phyloP scores from a whole-genome alignment of 2,888 invertebrate species.

The Pheosia gnoma region DNA sequence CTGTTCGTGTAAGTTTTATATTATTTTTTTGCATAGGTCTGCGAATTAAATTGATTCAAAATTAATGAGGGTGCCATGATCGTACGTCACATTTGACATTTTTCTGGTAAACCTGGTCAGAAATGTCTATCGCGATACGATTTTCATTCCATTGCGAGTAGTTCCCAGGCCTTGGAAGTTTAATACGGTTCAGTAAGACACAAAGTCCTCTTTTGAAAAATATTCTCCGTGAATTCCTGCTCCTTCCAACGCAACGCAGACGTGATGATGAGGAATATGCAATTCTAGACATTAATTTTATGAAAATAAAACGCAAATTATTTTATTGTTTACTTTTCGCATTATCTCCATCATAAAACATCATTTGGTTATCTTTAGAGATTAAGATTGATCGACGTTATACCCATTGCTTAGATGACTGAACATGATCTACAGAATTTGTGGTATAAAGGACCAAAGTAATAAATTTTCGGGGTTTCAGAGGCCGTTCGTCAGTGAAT shows the following conservation, averaged over 20 bases:
- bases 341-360: conserved; percentile 32
- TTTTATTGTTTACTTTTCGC: conserved; percentile 20
- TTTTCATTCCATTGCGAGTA: no score
- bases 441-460: neutral
- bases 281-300: conserved; percentile 1
- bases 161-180: no score
- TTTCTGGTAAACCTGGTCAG: no score
- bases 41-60: no score
- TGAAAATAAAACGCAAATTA: conserved; percentile 1
- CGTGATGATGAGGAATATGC: neutral
- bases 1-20: no score
- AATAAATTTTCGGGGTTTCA: neutral
- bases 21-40: no score
- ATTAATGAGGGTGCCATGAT: no score
- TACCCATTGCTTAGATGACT: neutral
- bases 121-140: no score
- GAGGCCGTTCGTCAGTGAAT: neutral
- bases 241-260: neutral
- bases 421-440: neutral
- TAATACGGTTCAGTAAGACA: no score
- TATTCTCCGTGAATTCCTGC: neutral
- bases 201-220: no score
- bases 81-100: no score
- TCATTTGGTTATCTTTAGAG: conserved; percentile 32
- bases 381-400: conserved; percentile 32